Evolutionary conservation across 2,888 invertebrate genomes (phyloP).

Genomic region (Alentia gelatinosa): DNA sequence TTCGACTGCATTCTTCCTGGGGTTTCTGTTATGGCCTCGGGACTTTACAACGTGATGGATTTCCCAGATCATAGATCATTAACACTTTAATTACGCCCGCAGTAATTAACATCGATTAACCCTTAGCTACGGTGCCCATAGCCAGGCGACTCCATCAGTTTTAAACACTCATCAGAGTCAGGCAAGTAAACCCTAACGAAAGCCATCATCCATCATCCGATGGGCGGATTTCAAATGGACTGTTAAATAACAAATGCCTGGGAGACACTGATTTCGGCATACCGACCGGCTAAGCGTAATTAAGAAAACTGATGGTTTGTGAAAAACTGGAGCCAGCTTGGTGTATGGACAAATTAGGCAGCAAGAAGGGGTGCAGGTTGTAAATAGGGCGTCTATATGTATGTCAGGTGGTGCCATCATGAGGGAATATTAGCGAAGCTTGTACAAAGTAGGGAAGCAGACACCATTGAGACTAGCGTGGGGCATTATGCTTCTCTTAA

Average conservation of each 20-base stretch:
- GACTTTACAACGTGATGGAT: slow-evolving; percentile 1
- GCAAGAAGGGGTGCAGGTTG: neutral
- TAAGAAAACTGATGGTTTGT: neutral
- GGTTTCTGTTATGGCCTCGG: no score
- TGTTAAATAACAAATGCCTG: neutral
- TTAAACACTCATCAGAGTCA: neutral
- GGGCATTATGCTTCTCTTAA: no score
- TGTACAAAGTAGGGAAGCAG: no score
- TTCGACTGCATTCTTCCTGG: no score
- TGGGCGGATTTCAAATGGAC: slow-evolving; percentile 1
- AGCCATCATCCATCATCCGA: neutral
- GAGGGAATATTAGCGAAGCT: no score
- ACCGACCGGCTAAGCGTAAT: neutral
- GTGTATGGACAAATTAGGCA: neutral
- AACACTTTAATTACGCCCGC: neutral
- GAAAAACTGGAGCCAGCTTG: neutral
- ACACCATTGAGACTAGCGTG: no score
- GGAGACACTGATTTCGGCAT: neutral
- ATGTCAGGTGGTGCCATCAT: no score
- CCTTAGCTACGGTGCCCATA: neutral
- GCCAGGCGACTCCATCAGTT: neutral
- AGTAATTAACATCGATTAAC: neutral
- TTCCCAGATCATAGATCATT: neutral
- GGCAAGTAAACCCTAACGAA: neutral
- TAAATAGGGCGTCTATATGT: no score